phyloP scores from a whole-genome alignment of 2,113 vertebrate genomes.

The Eulemur macaco region DNA sequence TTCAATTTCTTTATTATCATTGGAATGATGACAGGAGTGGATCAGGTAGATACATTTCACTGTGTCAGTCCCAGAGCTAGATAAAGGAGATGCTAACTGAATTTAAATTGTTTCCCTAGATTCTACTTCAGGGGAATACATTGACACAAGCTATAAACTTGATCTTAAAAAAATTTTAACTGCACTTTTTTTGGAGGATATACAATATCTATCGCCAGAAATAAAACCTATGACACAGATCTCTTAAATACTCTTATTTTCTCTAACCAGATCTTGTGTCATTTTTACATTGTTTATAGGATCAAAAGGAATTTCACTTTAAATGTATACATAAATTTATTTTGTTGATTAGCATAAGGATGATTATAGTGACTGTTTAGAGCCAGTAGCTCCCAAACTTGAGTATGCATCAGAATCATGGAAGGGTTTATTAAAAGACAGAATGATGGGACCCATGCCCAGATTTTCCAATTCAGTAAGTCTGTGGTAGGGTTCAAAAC shows the following conservation, averaged over 20 bases:
- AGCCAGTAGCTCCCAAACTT: background rate
- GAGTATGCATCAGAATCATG: background rate
- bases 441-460: background rate
- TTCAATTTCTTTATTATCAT: background rate
- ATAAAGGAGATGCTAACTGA: background rate
- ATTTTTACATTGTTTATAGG: background rate
- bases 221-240: background rate
- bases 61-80: background rate
- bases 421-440: background rate
- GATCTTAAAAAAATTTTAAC: background rate
- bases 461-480: background rate
- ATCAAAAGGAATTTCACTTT: background rate
- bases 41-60: background rate
- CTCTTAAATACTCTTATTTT: background rate
- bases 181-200: background rate
- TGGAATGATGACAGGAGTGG: background rate
- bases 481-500: background rate
- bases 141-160: background rate
- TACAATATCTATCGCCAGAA: background rate
- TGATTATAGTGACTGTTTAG: background rate
- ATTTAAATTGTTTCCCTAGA: background rate
- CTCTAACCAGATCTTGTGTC: background rate
- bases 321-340: background rate
- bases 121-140: background rate
- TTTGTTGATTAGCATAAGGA: background rate